Percentiles rank a stretch among this genome's conserved stretches.
These are phyloP conservation scores for Dicerorhinus sumatrensis DNA, from an alignment of 2,113 vertebrate species.

Conservation along the genomic window DNA sequence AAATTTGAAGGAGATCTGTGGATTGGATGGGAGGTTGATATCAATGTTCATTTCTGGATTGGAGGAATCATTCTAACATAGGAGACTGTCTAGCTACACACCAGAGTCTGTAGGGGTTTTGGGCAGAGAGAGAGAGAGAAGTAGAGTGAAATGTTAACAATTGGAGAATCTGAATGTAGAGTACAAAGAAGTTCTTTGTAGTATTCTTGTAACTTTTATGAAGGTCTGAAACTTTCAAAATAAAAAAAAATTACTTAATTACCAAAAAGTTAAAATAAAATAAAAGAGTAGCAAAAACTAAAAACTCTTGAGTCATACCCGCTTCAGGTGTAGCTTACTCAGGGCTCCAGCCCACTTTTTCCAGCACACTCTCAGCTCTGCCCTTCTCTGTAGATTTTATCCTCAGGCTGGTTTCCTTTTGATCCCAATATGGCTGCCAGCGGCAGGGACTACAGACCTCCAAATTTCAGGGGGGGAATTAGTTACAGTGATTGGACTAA, in stretches of 20 bases:
- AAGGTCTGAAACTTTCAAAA: neutral
- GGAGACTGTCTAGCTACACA: neutral
- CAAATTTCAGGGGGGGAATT: neutral
- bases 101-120: neutral
- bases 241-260: neutral
- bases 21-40: neutral
- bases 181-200: neutral
- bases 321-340: neutral
- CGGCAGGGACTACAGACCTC: neutral
- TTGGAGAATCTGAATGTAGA: neutral
- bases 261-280: neutral
- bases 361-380: neutral
- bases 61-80: neutral
- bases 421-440: too few relatives aligned
- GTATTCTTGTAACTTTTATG: neutral
- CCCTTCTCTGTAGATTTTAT: neutral
- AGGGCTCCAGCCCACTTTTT: neutral
- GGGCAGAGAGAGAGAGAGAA: neutral
- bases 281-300: neutral
- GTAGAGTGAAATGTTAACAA: neutral
- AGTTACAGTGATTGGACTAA: neutral
- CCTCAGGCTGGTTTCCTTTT: neutral
- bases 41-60: neutral
- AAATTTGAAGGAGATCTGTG: neutral
- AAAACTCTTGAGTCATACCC: neutral